phyloP scores from a whole-genome alignment of 2,888 invertebrate genomes.

The Mesorhabditis sp. region DNA sequence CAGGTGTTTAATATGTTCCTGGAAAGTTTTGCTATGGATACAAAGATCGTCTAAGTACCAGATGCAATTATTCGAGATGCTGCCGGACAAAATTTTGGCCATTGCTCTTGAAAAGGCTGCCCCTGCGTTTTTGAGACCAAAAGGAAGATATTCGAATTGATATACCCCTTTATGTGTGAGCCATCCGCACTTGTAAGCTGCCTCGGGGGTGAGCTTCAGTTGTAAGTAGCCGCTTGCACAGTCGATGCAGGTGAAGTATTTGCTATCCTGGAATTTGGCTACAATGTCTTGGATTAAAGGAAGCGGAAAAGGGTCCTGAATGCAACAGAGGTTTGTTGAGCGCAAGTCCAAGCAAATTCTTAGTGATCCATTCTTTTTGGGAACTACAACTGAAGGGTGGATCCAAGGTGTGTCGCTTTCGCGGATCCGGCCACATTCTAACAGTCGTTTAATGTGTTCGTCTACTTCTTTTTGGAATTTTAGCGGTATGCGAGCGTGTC shows the following conservation, averaged over 20 bases:
- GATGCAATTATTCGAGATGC: conserved; percentile 13
- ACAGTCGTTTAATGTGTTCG: conserved; percentile 27
- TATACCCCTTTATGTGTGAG: conserved; percentile 16
- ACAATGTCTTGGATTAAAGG: conserved; percentile 26
- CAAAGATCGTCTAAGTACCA: conserved; percentile 28
- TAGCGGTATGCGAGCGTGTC: conserved; percentile 22
- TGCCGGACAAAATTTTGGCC: conserved; percentile 15
- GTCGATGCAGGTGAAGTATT: conserved; percentile 21
- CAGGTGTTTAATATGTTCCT: conserved; percentile 13
- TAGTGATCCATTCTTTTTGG: conserved; percentile 34
- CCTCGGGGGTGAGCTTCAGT: conserved; percentile 12
- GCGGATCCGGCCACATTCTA: conserved; percentile 20
- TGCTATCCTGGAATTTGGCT: conserved; percentile 14
- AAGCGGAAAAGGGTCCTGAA: conserved; percentile 30
- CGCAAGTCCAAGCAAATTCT: conserved; percentile 36
- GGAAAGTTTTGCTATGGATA: conserved; percentile 14
- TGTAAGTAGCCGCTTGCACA: conserved; percentile 26
- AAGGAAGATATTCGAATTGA: conserved; percentile 16
- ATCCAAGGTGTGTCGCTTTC: conserved; percentile 37
- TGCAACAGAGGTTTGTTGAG: conserved; percentile 23
- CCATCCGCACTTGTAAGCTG: conserved; percentile 16
- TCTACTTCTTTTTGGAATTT: conserved; percentile 28
- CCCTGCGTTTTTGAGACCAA: conserved; percentile 22
- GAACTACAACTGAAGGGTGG: conserved; percentile 19
- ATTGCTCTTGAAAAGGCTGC: conserved; percentile 19